Evolutionary conservation across 2,888 invertebrate genomes (phyloP).

Genomic region (Lasius platythorax): DNA sequence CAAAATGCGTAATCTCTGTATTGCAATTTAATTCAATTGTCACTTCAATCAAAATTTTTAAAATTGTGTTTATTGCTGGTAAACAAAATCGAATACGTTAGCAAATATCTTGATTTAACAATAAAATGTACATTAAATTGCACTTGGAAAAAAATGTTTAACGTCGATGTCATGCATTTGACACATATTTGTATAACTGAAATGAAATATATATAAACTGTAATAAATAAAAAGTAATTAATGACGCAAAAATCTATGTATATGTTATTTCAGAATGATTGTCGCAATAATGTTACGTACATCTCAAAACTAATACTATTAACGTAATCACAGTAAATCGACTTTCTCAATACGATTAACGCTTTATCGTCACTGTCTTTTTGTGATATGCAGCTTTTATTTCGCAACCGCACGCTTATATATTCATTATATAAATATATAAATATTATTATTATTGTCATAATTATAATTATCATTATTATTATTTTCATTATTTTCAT

Average conservation of each 20-base stretch:
- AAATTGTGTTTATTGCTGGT: neutral
- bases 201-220: neutral
- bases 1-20: neutral
- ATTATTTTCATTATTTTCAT: neutral
- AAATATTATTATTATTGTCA: neutral
- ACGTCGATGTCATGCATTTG: neutral
- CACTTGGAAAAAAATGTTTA: neutral
- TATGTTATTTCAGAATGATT: neutral
- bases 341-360: neutral
- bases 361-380: neutral
- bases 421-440: neutral
- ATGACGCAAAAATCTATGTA: neutral
- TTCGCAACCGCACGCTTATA: neutral
- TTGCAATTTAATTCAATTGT: neutral
- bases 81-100: neutral
- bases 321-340: constrained; percentile 12
- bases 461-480: constrained; percentile 4
- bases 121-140: neutral
- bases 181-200: neutral
- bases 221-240: neutral
- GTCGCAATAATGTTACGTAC: neutral
- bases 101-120: neutral
- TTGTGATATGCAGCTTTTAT: neutral
- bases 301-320: neutral
- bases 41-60: neutral